These are phyloP conservation scores for Yoshiicerus persimilis DNA, from an alignment of 1,140 invertebrate genomes.

Conservation along the genomic window DNA sequence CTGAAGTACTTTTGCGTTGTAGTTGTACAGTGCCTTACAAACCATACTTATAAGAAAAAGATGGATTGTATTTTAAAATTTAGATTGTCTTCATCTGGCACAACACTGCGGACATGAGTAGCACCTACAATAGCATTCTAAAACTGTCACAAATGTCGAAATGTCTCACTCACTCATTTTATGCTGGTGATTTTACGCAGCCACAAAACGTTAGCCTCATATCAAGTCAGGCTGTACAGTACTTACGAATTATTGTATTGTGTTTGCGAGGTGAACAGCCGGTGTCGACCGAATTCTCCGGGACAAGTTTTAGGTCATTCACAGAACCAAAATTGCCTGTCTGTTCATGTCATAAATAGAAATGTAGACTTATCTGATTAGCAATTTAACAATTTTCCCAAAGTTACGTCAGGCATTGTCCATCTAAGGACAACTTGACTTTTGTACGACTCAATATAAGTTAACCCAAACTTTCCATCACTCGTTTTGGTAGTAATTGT, in stretches of 20 bases:
- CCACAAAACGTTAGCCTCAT: constrained; percentile 1
- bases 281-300: background rate
- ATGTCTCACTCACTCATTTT: background rate
- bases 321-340: background rate
- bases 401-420: background rate
- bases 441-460: too few species aligned
- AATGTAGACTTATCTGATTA: background rate
- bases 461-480: too few species aligned
- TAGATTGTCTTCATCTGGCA: too few species aligned
- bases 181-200: background rate
- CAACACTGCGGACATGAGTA: background rate
- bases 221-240: background rate
- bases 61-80: too few species aligned
- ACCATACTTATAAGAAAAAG: too few species aligned
- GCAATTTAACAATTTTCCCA: background rate
- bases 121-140: background rate
- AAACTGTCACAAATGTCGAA: background rate
- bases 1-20: too few species aligned
- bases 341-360: background rate
- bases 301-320: background rate
- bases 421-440: too few species aligned
- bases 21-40: too few species aligned
- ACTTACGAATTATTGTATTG: background rate
- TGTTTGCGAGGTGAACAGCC: background rate
- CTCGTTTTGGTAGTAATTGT: too few species aligned